phyloP scores from a whole-genome alignment of 2,888 invertebrate species.

The Exocentrus adspersus region DNA sequence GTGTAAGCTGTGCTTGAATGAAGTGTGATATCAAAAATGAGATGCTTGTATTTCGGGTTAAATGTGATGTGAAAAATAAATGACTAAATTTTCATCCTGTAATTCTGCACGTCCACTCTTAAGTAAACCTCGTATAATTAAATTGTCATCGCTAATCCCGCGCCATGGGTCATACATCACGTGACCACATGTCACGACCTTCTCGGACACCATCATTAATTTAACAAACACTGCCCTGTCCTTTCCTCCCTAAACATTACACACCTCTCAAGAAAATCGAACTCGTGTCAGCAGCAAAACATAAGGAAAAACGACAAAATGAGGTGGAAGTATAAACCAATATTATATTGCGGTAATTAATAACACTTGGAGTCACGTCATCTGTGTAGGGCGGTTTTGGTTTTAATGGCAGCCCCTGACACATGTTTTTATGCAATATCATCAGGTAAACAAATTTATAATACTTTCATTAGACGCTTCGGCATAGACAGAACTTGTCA shows the following conservation, averaged over 20 bases:
- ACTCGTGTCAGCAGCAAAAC: slow-evolving; percentile 17
- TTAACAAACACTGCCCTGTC: slow-evolving; percentile 49
- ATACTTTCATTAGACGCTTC: no score
- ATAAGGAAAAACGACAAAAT: no score
- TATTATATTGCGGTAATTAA: no score
- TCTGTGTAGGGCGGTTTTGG: no score
- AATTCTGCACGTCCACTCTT: slow-evolving; percentile 48
- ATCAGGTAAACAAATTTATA: no score
- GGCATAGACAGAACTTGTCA: no score
- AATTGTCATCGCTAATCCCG: slow-evolving; percentile 62
- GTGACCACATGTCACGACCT: slow-evolving; percentile 59
- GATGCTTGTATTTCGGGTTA: slow-evolving; percentile 15
- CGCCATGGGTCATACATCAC: slow-evolving; percentile 60
- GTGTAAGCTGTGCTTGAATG: neutral
- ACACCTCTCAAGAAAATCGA: slow-evolving; percentile 47
- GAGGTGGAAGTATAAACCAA: no score
- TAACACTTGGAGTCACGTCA: no score
- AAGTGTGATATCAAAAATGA: slow-evolving; percentile 12
- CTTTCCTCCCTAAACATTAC: slow-evolving; percentile 25
- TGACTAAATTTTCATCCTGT: slow-evolving; percentile 46
- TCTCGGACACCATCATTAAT: slow-evolving; percentile 58
- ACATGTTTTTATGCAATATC: no score
- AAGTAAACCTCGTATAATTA: slow-evolving; percentile 58
- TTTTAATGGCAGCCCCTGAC: no score
- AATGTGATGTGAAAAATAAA: slow-evolving; percentile 47